Percentiles rank a stretch among this genome's conserved stretches.
phyloP scores from a whole-genome alignment of 1,140 invertebrate species.

The Calycopis cecrops region DNA sequence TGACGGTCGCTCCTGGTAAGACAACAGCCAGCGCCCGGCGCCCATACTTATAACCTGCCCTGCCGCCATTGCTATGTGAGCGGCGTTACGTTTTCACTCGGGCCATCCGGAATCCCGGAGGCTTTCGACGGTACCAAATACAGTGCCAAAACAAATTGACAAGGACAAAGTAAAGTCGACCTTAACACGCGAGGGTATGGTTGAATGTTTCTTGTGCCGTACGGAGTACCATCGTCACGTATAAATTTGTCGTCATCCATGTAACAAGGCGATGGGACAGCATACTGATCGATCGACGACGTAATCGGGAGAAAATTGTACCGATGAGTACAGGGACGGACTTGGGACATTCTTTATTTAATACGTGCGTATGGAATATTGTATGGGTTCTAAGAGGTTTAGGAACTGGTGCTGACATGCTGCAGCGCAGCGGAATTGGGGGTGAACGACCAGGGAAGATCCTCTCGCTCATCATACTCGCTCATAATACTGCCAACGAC shows the following conservation, averaged over 20 bases:
- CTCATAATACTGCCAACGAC: no score
- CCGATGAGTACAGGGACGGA: constrained; percentile 40
- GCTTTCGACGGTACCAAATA: not conserved
- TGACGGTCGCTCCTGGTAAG: constrained; percentile 39
- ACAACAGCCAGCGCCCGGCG: constrained; percentile 26
- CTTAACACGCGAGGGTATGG: not conserved
- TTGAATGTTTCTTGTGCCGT: not conserved
- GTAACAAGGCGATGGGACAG: constrained; percentile 48
- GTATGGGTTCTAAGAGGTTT: no score
- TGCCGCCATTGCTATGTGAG: constrained; percentile 57
- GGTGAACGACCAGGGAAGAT: no score
- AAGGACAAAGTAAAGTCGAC: constrained; percentile 17
- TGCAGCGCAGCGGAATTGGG: no score
- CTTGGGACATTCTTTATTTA: constrained; percentile 10
- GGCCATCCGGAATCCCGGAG: constrained; percentile 44
- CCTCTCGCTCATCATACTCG: no score
- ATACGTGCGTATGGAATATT: no score
- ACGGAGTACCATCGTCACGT: constrained; percentile 35
- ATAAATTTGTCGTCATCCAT: constrained; percentile 56
- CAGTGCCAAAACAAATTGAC: constrained; percentile 11
- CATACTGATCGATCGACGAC: constrained; percentile 55
- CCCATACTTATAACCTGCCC: constrained; percentile 68
- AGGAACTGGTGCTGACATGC: no score
- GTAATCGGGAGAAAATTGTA: constrained; percentile 71
- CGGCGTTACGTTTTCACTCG: constrained; percentile 55